Percentiles rank a stretch among this genome's conserved stretches.
phyloP scores from a whole-genome alignment of 2,113 vertebrate species.

The Herpetotheres cachinnans region DNA sequence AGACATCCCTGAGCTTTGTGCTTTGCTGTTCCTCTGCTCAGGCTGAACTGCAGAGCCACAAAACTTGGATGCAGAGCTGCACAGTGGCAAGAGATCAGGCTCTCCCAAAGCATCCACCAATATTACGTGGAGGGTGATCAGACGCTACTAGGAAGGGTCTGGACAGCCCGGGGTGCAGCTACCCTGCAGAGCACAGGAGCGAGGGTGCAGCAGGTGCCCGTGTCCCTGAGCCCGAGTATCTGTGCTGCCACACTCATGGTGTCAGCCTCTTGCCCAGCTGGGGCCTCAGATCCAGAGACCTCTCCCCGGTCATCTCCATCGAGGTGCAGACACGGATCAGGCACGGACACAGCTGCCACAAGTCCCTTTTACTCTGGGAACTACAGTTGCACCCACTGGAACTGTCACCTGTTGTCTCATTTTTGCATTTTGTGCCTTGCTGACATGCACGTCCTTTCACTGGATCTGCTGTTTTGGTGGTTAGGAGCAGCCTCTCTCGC shows the following conservation, averaged over 20 bases:
- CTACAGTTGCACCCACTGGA: neutral
- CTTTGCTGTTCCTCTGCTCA: neutral
- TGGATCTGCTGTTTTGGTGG: neutral
- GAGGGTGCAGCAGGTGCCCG: neutral
- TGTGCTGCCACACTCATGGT: accelerated
- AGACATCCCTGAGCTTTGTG: neutral
- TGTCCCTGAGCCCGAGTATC: neutral
- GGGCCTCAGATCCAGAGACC: neutral
- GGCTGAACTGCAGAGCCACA: neutral
- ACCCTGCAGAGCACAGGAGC: neutral
- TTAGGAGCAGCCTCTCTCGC: neutral
- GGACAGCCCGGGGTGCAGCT: neutral
- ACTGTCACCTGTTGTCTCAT: neutral
- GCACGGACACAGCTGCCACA: neutral
- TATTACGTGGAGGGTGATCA: neutral
- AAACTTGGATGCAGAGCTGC: neutral
- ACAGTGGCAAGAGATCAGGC: neutral
- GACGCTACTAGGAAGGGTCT: neutral
- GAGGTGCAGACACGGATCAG: neutral
- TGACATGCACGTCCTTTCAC: neutral
- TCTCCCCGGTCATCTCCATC: accelerated
- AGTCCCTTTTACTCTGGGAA: neutral
- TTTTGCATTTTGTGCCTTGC: neutral
- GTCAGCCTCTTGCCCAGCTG: neutral
- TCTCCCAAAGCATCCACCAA: neutral